Evolutionary conservation across 2,888 invertebrate species (phyloP), one percentile per base, ranked within the genome.

Genomic region (Dynastes tityus): DNA sequence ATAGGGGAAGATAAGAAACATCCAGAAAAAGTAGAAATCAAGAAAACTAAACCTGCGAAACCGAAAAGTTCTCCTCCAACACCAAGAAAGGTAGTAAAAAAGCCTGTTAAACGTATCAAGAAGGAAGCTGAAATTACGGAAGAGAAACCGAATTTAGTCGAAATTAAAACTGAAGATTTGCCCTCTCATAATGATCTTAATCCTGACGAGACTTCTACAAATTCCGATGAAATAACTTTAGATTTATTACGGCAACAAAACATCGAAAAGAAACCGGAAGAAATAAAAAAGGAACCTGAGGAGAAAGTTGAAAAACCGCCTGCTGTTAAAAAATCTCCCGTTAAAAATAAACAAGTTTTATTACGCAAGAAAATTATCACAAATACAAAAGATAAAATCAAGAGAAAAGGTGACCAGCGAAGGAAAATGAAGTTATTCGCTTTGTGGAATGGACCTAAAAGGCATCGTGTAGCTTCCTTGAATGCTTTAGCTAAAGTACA

Each of bases 401-500:
- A 80, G n/a, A 79, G 79, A n/a, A 83, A 82, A 68, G 71, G 78
- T 63, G 84, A 85, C 65, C 83, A 82, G 73, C 79, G 87, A 79
- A 84, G 89, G 78, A 89, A 93, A 80, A 90, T 92, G 82, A 92
- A 93, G 85, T 88, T 94, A 53, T 90, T 92, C 79, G 92, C 93
- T 0, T 93, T 94, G 89, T 94, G 94, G 94, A 91, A 91, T 81
- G 95, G 95, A 0, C 95, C 95, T 32, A 96, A 96, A 88, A 91
- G 94, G 64, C 95, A 95, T 86, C 92, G 97, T 82, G 96, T 96
- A 89, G 97, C 97, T 53, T 96, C 97, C 1, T 88, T 97, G 45
- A 97, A 97, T 87, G 97, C 97, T 0, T 88, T 95, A 83, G 96
- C 96, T 37, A 97, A 97, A 90, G 97, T 97, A 1, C 96, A 97